Evolutionary conservation across 2,888 invertebrate species (phyloP).

Genomic region (Apotomis capreana): DNA sequence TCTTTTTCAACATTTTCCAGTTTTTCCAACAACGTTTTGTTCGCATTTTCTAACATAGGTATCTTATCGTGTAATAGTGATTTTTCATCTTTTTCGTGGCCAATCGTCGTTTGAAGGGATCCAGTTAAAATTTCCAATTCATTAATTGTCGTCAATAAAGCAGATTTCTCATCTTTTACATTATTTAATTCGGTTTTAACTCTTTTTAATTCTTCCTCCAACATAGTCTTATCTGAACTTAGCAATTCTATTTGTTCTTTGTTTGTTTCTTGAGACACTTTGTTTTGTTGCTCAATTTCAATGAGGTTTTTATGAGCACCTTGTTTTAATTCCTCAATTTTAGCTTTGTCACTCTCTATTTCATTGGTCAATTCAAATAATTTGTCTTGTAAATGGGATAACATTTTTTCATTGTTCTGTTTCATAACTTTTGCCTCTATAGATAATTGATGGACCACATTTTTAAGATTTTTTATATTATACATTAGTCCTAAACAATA

Average conservation of each 20-base stretch:
- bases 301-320: constrained; percentile 15
- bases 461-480: constrained; percentile 58
- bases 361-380: constrained; percentile 43
- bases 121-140: constrained; percentile 47
- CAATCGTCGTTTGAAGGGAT: constrained; percentile 29
- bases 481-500: constrained; percentile 48
- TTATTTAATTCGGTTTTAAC: constrained; percentile 43
- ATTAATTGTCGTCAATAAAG: constrained; percentile 35
- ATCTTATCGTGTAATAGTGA: constrained; percentile 39
- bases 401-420: constrained; percentile 47
- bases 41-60: constrained; percentile 44
- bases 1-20: constrained; percentile 49
- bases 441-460: constrained; percentile 51
- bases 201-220: constrained; percentile 46
- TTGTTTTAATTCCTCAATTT: constrained; percentile 36
- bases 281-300: constrained; percentile 34
- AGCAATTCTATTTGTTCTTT: constrained; percentile 47
- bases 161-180: constrained; percentile 44
- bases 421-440: constrained; percentile 58
- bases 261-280: constrained; percentile 51
- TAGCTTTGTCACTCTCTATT: constrained; percentile 26
- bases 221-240: constrained; percentile 44
- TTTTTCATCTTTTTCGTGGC: constrained; percentile 43
- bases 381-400: constrained; percentile 44
- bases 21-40: constrained; percentile 48